Percentiles rank a stretch among this genome's conserved stretches.
phyloP scores from a whole-genome alignment of 2,888 invertebrate species.

The Ornithoptera priamus region DNA sequence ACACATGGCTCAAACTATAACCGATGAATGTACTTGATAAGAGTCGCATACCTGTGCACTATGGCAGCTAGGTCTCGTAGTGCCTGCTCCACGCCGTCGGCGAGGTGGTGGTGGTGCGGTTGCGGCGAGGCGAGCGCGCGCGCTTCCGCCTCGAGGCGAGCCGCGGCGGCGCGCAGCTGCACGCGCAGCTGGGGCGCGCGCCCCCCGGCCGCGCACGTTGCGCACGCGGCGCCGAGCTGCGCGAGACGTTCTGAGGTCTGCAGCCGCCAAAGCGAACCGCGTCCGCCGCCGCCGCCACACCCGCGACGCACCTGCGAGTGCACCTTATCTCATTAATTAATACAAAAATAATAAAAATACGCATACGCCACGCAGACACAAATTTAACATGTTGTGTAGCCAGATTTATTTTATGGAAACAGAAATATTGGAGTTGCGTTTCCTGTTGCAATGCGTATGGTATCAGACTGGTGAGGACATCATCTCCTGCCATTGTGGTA shows the following conservation, averaged over 20 bases:
- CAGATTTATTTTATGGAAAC: no score
- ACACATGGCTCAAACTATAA: neutral
- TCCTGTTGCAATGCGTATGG: no score
- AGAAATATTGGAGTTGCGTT: no score
- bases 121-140: slow-evolving; percentile 54
- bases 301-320: slow-evolving; percentile 51
- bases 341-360: no score
- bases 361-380: no score
- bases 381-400: no score
- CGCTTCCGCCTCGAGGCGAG: slow-evolving; percentile 61
- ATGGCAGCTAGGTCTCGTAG: slow-evolving; percentile 85
- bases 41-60: slow-evolving; percentile 79
- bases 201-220: slow-evolving; percentile 89
- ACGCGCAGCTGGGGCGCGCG: slow-evolving; percentile 93
- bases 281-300: slow-evolving; percentile 47
- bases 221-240: slow-evolving; percentile 89
- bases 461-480: no score
- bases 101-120: slow-evolving; percentile 63
- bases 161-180: slow-evolving; percentile 85
- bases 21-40: neutral
- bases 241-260: slow-evolving; percentile 80
- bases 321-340: neutral
- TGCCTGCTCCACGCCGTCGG: slow-evolving; percentile 53
- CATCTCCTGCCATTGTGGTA: no score
- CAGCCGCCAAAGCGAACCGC: slow-evolving; percentile 70